A percentile compares a stretch with the other conserved stretches of the same genome.
phyloP scores from a whole-genome alignment of 2,888 invertebrate species.

The Saturnia pavonia region DNA sequence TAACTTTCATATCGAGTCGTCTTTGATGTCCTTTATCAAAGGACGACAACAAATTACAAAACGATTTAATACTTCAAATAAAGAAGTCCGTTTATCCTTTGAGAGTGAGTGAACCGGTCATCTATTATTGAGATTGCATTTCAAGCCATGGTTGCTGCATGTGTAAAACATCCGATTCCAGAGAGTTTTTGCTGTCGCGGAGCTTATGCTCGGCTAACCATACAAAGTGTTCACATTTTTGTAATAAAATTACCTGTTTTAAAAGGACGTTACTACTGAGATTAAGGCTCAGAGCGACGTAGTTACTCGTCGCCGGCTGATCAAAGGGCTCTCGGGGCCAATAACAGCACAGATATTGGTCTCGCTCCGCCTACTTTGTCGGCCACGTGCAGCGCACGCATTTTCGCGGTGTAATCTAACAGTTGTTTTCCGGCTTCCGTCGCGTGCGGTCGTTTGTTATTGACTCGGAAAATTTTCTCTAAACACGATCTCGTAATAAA shows the following conservation, averaged over 20 bases:
- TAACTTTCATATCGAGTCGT: slow-evolving; percentile 28
- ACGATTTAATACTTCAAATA: slow-evolving; percentile 53
- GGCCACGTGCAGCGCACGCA: slow-evolving; percentile 80
- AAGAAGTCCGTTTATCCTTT: slow-evolving; percentile 63
- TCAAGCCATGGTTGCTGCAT: slow-evolving; percentile 45
- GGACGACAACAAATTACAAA: slow-evolving; percentile 57
- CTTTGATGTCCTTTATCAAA: slow-evolving; percentile 60
- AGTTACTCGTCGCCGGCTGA: slow-evolving; percentile 78
- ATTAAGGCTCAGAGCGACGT: slow-evolving; percentile 79
- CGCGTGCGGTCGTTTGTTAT: slow-evolving; percentile 36
- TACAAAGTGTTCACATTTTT: slow-evolving; percentile 76
- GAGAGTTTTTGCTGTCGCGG: slow-evolving; percentile 34
- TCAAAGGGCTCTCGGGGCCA: slow-evolving; percentile 70
- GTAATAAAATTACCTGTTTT: slow-evolving; percentile 81
- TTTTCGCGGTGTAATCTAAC: slow-evolving; percentile 52
- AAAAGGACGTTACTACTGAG: slow-evolving; percentile 80
- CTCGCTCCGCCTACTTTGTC: slow-evolving; percentile 60
- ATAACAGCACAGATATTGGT: slow-evolving; percentile 47
- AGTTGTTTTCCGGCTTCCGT: slow-evolving; percentile 56
- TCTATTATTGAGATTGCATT: slow-evolving; percentile 69
- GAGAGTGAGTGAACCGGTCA: slow-evolving; percentile 57
- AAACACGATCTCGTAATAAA: neutral
- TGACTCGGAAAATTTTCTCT: slow-evolving; percentile 37
- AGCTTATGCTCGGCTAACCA: slow-evolving; percentile 67
- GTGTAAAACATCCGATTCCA: slow-evolving; percentile 49